phyloP scores from a whole-genome alignment of 2,888 invertebrate genomes.

The Nomada hirtipes region DNA sequence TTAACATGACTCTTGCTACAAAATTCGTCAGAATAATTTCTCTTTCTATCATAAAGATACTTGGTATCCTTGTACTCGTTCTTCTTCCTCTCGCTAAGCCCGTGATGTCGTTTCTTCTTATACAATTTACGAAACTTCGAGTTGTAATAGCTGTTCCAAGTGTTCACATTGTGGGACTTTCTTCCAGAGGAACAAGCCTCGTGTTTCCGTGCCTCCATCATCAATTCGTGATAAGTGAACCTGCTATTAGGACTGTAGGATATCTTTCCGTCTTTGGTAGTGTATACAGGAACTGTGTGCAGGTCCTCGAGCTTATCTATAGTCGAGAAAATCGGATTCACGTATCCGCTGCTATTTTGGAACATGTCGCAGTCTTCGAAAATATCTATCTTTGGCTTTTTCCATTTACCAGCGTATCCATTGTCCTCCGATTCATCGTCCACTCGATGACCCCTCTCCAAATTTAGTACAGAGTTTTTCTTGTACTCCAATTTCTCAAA shows the following conservation, averaged over 20 bases:
- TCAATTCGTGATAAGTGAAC: conserved; percentile 78
- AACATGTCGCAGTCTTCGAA: conserved; percentile 56
- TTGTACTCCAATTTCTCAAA: conserved; percentile 29
- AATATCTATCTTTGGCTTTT: conserved; percentile 51
- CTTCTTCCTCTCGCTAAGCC: conserved; percentile 17
- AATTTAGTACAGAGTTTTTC: conserved; percentile 56
- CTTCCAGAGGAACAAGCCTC: conserved; percentile 60
- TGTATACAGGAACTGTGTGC: conserved; percentile 81
- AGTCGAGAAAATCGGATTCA: conserved; percentile 76
- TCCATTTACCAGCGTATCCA: conserved; percentile 47
- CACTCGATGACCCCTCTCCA: conserved; percentile 74
- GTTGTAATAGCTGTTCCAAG: conserved; percentile 46
- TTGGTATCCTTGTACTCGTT: conserved; percentile 46
- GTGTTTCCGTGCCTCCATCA: conserved; percentile 77
- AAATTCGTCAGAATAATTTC: conserved; percentile 33
- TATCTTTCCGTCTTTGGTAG: conserved; percentile 83
- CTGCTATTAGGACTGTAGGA: conserved; percentile 82
- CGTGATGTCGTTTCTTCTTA: conserved; percentile 52
- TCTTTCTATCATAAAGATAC: conserved; percentile 39
- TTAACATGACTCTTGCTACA: conserved; percentile 23
- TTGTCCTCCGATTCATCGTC: conserved; percentile 47
- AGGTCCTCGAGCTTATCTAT: conserved; percentile 76
- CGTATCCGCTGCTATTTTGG: conserved; percentile 70
- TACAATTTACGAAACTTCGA: conserved; percentile 58
- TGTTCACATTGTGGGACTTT: conserved; percentile 52